Evolutionary conservation across 2,113 vertebrate species (phyloP), one percentile per base, ranked within the genome.

Genomic region (Pterocles gutturalis): DNA sequence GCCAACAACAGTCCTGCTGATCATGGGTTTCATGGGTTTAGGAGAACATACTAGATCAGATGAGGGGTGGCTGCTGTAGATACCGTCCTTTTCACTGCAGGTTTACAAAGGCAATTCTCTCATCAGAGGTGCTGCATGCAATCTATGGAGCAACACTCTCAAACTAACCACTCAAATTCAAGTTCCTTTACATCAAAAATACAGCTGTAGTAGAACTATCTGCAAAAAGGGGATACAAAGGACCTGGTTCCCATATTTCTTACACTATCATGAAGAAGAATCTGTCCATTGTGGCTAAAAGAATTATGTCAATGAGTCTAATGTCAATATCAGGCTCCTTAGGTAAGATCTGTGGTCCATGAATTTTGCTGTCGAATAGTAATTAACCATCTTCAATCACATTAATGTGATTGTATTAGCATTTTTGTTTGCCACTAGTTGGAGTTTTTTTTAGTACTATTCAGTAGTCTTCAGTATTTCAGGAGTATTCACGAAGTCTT

Each of bases 271-370:
- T 8, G 17, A 85, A 77, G 45, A 94, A 83, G 38, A 92, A 60
- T 11, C 55, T 55, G 13, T 6, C 34, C 0, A 0, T 21, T 66
- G 10, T 24, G 9, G 29, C 49, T 33, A 49, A 65, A 73, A 72
- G 10, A 83, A 62, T 83, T 43, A 4, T 11, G 43, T 41, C 49
- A 31, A 24, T 54, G 31, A 69, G 19, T 10, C 7, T 57, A 54
- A 54, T 65, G 36, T 9, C 6, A 57, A 48, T 60, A 71, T 62
- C 21, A 62, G 22, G 14, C 4, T 64, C 5, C 11, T 45, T 48
- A n/a, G 24, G 51, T 55, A 86, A 70, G 21, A 66, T 58, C 6
- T 17, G 4, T 57, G 17, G 80, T 31, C 21, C 28, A 48, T 28
- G 6, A 65, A 67, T 90, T 75, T 76, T 69, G 12, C 25, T 62